These are phyloP conservation scores for Gallinago solitaria DNA, from an alignment of 2,797 vertebrate species.

Conservation along the genomic window DNA sequence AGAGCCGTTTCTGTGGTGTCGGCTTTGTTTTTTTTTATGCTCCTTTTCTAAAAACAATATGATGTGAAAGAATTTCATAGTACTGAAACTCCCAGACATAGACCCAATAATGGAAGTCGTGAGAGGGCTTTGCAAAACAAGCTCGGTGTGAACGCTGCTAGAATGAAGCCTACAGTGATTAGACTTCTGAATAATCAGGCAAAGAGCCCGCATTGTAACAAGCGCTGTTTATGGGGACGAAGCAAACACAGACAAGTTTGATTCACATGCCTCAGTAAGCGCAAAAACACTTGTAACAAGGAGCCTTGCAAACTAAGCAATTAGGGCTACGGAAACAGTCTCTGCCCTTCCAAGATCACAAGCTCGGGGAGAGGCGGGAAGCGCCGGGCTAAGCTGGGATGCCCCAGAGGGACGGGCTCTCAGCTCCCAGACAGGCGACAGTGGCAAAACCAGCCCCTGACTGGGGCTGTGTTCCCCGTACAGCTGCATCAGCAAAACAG, in stretches of 20 bases:
- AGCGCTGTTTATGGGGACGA: conserved; percentile 31
- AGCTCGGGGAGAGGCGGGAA: neutral
- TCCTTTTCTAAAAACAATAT: neutral
- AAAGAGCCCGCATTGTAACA: conserved; percentile 17
- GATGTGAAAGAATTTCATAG: conserved; percentile 21
- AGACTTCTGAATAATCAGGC: conserved; percentile 47
- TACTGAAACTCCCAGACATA: neutral
- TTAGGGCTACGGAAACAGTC: conserved; percentile 49
- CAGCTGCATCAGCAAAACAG: neutral
- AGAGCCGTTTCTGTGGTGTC: neutral
- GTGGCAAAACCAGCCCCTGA: neutral
- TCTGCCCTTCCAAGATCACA: conserved; percentile 15
- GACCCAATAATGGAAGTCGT: neutral
- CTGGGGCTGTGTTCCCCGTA: neutral
- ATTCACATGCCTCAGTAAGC: conserved; percentile 57
- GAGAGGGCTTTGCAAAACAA: conserved; percentile 32
- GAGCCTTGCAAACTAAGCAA: conserved; percentile 35
- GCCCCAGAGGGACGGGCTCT: neutral
- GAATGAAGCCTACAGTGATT: neutral
- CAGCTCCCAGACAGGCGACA: neutral
- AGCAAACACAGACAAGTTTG: conserved; percentile 55
- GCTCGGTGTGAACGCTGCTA: neutral
- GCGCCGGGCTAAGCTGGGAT: neutral
- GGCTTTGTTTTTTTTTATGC: neutral
- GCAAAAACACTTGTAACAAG: conserved; percentile 47